A percentile compares a stretch with the other conserved stretches of the same genome.
phyloP scores from a whole-genome alignment of 2,888 invertebrate genomes.

The Agonopterix arenella region DNA sequence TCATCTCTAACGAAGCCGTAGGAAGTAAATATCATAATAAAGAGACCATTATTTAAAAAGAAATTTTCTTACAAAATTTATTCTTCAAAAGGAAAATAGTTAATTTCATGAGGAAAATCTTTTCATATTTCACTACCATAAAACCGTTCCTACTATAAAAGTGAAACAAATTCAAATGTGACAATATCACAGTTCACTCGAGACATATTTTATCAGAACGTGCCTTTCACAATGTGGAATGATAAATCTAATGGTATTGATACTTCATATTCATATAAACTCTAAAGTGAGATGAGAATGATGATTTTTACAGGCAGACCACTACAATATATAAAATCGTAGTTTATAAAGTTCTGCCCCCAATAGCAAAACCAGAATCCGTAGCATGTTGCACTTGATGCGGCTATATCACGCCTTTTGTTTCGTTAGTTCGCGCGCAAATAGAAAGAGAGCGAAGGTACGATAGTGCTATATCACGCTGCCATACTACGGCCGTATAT shows the following conservation, averaged over 20 bases:
- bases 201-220: slow-evolving; percentile 17
- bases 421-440: no score
- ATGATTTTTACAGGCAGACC: no score
- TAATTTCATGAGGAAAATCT: no score
- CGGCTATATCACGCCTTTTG: no score
- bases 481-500: no score
- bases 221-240: slow-evolving; percentile 26
- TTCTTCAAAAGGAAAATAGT: no score
- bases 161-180: slow-evolving; percentile 18
- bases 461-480: no score
- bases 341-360: neutral
- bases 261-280: neutral
- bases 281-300: neutral
- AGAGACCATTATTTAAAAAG: no score
- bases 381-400: neutral
- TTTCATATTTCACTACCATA: neutral
- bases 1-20: slow-evolving; percentile 2
- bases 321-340: no score
- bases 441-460: no score
- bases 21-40: neutral
- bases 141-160: neutral
- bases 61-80: no score
- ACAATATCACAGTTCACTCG: slow-evolving; percentile 47
- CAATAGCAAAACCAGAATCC: neutral
- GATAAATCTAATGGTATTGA: slow-evolving; percentile 9